A percentile compares a stretch with the other conserved stretches of the same genome.
These are phyloP conservation scores for Sebastes umbrosus DNA, from an alignment of 2,797 vertebrate species.

Conservation along the genomic window DNA sequence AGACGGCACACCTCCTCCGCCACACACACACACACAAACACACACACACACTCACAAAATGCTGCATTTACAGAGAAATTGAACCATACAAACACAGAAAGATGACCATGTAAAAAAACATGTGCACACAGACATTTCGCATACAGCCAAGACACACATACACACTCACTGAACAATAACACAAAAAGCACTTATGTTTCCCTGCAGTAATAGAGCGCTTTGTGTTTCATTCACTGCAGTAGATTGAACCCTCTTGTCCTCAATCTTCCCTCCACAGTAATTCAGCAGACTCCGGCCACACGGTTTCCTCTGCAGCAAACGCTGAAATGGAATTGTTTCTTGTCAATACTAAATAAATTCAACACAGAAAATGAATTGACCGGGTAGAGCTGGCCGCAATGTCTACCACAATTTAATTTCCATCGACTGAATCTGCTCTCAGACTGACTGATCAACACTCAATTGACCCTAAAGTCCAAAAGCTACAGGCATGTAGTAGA, in stretches of 20 bases:
- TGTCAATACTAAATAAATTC: conserved; percentile 62
- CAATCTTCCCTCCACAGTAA: conserved; percentile 23
- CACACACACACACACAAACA: conserved; percentile 23
- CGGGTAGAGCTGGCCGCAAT: conserved; percentile 11
- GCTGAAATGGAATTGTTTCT: conserved; percentile 20
- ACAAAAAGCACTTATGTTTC: conserved; percentile 20
- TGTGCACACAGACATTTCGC: not conserved
- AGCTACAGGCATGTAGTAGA: not conserved
- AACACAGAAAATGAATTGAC: conserved; percentile 32
- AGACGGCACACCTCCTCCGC: not conserved
- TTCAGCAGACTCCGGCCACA: conserved; percentile 9
- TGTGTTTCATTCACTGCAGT: conserved; percentile 24
- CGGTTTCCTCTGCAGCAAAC: conserved; percentile 26
- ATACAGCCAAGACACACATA: not conserved
- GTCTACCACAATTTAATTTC: conserved; percentile 46
- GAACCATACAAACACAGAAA: not conserved
- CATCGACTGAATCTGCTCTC: conserved; percentile 21
- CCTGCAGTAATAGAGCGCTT: conserved; percentile 15
- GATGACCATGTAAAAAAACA: not conserved
- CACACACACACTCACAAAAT: conserved; percentile 14
- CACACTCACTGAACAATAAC: conserved; percentile 2
- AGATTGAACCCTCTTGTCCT: conserved; percentile 48
- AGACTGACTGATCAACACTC: conserved; percentile 7
- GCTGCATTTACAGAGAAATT: not conserved
- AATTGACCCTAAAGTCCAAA: not conserved